Conservation (phyloP, 1,140 invertebrate species). For the Pseudomyrmex gracilis region DNA sequence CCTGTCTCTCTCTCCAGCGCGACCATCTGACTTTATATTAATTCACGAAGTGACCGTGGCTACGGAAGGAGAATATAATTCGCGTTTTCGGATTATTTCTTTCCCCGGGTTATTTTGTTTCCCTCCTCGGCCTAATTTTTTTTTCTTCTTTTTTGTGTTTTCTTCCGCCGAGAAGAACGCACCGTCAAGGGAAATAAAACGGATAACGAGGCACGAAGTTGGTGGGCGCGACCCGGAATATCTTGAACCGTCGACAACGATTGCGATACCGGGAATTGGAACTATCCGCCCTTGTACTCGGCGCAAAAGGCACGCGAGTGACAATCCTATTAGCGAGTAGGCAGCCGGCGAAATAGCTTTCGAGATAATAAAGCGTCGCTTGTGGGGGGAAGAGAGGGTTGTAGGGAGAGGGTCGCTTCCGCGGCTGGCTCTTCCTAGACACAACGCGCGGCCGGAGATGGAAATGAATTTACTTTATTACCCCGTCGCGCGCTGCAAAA, state of each 20-base stretch:
- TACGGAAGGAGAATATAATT: slow-evolving; percentile 61
- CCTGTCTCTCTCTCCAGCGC: too few species aligned
- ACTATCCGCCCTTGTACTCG: slow-evolving; percentile 61
- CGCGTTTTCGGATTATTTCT: slow-evolving; percentile 33
- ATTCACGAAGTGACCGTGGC: slow-evolving; percentile 64
- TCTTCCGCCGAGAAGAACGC: too few species aligned
- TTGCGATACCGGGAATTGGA: slow-evolving; percentile 72
- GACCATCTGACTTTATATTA: slow-evolving; percentile 58
- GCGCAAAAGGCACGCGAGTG: slow-evolving; percentile 74
- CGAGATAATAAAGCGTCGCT: slow-evolving; percentile 72
- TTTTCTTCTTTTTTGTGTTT: background rate
- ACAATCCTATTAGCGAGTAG: slow-evolving; percentile 76
- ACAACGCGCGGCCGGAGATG: slow-evolving; percentile 52
- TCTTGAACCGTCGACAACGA: slow-evolving; percentile 64
- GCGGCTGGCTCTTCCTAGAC: slow-evolving; percentile 20
- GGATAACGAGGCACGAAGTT: slow-evolving; percentile 64
- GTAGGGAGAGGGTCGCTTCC: slow-evolving; percentile 7
- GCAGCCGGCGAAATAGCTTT: slow-evolving; percentile 74
- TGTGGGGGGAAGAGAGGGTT: slow-evolving; percentile 32
- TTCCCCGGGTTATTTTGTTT: background rate
- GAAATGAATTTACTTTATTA: slow-evolving; percentile 71
- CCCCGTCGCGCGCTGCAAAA: background rate
- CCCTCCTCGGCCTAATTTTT: background rate
- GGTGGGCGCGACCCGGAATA: slow-evolving; percentile 49
- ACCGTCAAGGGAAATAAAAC: background rate